phyloP scores from a whole-genome alignment of 2,797 vertebrate species.

The Sebastiscus tertius region DNA sequence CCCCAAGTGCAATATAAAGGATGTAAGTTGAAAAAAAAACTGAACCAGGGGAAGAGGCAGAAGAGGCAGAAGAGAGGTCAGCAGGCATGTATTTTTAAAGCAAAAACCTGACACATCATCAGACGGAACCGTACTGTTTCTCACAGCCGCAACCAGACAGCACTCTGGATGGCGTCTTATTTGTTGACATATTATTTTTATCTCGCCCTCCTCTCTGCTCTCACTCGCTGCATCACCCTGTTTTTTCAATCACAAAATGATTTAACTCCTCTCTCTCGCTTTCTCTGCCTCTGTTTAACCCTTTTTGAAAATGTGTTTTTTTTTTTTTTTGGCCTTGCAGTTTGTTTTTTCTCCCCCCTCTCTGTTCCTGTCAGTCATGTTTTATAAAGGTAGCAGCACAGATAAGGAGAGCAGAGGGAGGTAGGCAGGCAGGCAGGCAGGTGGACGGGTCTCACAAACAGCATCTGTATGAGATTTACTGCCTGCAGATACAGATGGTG shows the following conservation, averaged over 20 bases:
- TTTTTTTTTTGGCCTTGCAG: not conserved
- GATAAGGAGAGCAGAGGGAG: constrained; percentile 16
- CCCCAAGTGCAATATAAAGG: constrained; percentile 4
- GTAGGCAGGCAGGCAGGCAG: constrained; percentile 43
- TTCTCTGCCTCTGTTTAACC: not conserved
- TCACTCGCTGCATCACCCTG: constrained; percentile 17
- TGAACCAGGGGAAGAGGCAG: not conserved
- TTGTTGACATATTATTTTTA: constrained; percentile 63
- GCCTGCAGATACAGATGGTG: constrained; percentile 71
- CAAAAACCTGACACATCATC: constrained; percentile 61
- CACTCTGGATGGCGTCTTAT: constrained; percentile 15
- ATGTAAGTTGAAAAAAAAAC: constrained; percentile 7
- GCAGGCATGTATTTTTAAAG: constrained; percentile 56
- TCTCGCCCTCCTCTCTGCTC: constrained; percentile 9
- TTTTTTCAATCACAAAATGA: constrained; percentile 24
- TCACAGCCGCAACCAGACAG: constrained; percentile 36
- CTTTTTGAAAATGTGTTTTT: not conserved
- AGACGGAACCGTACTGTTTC: constrained; percentile 28
- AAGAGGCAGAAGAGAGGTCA: constrained; percentile 45
- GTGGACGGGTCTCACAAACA: constrained; percentile 65
- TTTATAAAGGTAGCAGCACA: constrained; percentile 31
- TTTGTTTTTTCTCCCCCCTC: not conserved
- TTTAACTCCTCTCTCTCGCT: constrained; percentile 6
- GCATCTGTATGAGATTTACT: constrained; percentile 73
- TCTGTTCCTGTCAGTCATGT: constrained; percentile 27